These are phyloP conservation scores for Aurelia sp. DNA, from an alignment of 30 jellyfish, hydroid and myxozoan species.

Conservation along the genomic window DNA sequence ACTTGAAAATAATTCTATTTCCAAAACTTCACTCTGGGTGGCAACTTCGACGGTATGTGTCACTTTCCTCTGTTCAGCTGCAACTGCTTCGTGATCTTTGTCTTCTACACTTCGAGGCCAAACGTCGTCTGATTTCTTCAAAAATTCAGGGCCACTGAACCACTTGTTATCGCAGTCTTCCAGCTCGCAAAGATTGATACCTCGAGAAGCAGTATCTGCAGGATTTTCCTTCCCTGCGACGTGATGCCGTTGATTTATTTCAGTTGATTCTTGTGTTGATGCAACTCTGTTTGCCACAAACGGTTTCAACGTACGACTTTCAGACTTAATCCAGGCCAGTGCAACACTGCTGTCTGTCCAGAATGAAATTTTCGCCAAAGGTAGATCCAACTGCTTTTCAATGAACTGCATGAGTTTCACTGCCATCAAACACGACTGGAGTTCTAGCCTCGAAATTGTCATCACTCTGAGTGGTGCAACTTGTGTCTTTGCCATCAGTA, in stretches of 20 bases:
- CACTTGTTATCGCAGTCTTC: constrained; percentile 29
- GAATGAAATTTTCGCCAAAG: constrained; percentile 22
- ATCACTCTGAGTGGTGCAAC: neutral
- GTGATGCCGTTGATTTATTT: constrained; percentile 50
- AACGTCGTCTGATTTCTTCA: constrained; percentile 6
- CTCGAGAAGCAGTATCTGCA: constrained; percentile 59
- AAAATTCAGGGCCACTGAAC: constrained; percentile 61
- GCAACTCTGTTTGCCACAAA: constrained; percentile 67
- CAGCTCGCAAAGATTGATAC: constrained; percentile 28
- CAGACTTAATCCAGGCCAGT: neutral
- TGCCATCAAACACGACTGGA: constrained; percentile 53
- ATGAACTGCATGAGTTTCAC: constrained; percentile 39
- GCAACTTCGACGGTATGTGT: constrained; percentile 33
- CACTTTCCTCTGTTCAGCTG: constrained; percentile 39
- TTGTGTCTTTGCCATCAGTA: constrained; percentile 53
- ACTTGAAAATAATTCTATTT: constrained; percentile 42
- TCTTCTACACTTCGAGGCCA: constrained; percentile 43
- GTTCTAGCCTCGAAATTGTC: constrained; percentile 58
- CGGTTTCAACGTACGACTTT: constrained; percentile 34
- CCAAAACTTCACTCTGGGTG: constrained; percentile 22
- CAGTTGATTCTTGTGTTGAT: constrained; percentile 32
- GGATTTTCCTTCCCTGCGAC: constrained; percentile 53
- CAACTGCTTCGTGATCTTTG: constrained; percentile 24
- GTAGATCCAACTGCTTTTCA: constrained; percentile 5
- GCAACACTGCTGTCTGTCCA: constrained; percentile 68